Evolutionary conservation across 2,797 vertebrate species (phyloP).

Genomic region (Salarias fasciatus): DNA sequence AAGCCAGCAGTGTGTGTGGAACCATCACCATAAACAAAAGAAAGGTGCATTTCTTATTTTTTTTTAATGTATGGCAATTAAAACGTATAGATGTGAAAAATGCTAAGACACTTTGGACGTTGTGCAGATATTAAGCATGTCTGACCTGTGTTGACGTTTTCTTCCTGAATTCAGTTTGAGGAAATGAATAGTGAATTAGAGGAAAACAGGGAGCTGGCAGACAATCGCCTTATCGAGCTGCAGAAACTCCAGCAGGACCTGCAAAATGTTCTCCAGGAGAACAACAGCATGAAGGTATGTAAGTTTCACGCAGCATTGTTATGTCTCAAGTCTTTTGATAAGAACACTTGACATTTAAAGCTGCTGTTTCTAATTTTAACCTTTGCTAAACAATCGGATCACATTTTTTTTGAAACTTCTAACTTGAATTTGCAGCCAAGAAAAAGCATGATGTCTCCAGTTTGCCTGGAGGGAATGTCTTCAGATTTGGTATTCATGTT

Average conservation of each 20-base stretch:
- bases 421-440: neutral
- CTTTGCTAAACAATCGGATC: neutral
- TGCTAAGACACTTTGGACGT: neutral
- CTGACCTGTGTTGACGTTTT: neutral
- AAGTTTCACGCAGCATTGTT: neutral
- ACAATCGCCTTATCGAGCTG: constrained; percentile 91
- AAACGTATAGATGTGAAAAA: neutral
- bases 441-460: neutral
- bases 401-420: neutral
- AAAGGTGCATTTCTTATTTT: constrained; percentile 82
- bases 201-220: constrained; percentile 94
- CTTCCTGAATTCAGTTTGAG: constrained; percentile 84
- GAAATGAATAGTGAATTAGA: constrained; percentile 98
- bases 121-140: too few species aligned
- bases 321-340: neutral
- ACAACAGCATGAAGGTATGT: constrained; percentile 90
- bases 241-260: constrained; percentile 95
- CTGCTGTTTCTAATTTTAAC: neutral
- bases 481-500: too few species aligned
- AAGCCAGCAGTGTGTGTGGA: constrained; percentile 96
- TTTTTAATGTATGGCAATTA: neutral
- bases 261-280: constrained; percentile 90
- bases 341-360: neutral
- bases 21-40: constrained; percentile 96
- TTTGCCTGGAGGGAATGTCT: neutral